phyloP scores from a whole-genome alignment of 2,797 vertebrate genomes.

The Tamandua tetradactyla region DNA sequence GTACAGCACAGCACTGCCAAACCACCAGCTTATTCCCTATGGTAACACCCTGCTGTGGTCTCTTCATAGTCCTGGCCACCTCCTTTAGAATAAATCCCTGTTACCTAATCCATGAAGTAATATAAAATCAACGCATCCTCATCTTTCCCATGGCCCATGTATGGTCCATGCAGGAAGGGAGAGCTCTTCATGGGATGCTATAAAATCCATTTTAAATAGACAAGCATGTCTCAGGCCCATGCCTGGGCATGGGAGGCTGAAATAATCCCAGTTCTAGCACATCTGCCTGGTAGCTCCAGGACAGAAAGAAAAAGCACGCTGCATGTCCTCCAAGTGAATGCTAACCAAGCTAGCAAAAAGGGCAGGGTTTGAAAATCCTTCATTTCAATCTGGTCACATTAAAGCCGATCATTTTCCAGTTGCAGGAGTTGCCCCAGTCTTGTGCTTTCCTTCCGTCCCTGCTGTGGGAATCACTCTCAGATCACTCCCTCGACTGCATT shows the following conservation, averaged over 20 bases:
- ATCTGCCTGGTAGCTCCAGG: not conserved
- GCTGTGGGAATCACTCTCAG: accelerated
- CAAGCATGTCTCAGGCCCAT: accelerated
- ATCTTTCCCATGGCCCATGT: not conserved
- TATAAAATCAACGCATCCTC: accelerated
- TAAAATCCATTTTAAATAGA: too few relatives aligned
- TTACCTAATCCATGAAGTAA: too few relatives aligned
- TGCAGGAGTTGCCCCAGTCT: too few relatives aligned
- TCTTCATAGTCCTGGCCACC: not conserved
- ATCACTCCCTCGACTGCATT: accelerated
- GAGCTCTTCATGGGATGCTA: not conserved
- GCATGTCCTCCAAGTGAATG: not conserved
- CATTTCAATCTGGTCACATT: accelerated
- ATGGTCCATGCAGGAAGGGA: too few relatives aligned
- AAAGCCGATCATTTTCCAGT: not conserved
- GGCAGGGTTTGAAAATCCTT: too few relatives aligned
- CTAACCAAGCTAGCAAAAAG: too few relatives aligned
- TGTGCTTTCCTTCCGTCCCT: not conserved
- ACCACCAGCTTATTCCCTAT: accelerated
- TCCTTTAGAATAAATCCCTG: not conserved
- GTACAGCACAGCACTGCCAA: constrained; percentile 65
- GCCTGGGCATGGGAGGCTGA: not conserved
- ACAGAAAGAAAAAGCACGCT: not conserved
- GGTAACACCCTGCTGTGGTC: not conserved
- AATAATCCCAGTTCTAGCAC: accelerated